Conservation (phyloP, 2,797 vertebrate species). For the Vireo griseus region DNA sequence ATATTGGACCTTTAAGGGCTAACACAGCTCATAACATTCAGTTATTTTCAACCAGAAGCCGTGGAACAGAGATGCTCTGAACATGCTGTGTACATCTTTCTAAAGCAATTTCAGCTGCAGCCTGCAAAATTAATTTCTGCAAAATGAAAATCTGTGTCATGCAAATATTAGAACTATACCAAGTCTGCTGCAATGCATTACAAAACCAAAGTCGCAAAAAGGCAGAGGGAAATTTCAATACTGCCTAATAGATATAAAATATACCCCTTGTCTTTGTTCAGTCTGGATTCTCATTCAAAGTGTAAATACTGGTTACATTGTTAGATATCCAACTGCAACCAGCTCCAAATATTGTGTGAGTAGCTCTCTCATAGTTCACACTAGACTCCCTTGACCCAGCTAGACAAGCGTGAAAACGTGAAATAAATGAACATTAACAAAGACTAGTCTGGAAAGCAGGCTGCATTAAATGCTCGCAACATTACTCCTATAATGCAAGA, state of each 20-base stretch:
- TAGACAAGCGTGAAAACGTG: conserved; percentile 78
- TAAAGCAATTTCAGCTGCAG: neutral
- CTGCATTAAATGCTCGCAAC: neutral
- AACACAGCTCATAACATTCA: neutral
- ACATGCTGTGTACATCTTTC: neutral
- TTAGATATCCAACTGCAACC: conserved; percentile 44
- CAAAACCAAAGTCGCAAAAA: neutral
- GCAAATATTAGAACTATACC: neutral
- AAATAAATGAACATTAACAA: conserved; percentile 86
- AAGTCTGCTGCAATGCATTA: neutral
- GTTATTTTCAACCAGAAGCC: neutral
- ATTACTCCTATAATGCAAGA: neutral
- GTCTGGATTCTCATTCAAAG: conserved; percentile 31
- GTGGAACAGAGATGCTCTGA: neutral
- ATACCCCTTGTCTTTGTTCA: conserved; percentile 68
- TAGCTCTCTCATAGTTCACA: conserved; percentile 55
- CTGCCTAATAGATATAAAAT: conserved; percentile 10
- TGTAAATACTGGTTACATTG: conserved; percentile 64
- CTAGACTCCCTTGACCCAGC: conserved; percentile 67
- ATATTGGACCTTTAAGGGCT: neutral
- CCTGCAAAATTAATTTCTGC: conserved; percentile 1
- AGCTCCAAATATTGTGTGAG: conserved; percentile 55
- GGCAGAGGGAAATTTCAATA: neutral
- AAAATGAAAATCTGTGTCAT: neutral
- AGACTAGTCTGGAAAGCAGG: conserved; percentile 64